phyloP scores from a whole-genome alignment of 2,113 vertebrate species.

The Peromyscus maniculatus region DNA sequence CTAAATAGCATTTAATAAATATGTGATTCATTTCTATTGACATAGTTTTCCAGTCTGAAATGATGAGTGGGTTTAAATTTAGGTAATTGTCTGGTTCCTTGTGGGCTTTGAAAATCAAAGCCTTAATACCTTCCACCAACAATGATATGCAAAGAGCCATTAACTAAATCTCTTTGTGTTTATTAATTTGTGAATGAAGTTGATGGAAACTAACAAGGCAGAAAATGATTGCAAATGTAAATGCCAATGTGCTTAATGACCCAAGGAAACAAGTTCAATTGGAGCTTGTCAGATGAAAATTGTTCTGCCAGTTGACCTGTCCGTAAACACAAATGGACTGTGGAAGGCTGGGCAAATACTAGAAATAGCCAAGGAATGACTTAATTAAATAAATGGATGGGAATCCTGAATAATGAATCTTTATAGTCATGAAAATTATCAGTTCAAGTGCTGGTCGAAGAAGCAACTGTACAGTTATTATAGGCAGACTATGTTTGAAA shows the following conservation, averaged over 20 bases:
- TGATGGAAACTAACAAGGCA: conserved; percentile 79
- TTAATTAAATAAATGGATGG: conserved; percentile 28
- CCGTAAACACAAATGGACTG: neutral
- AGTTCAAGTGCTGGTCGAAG: neutral
- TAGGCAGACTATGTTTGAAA: neutral
- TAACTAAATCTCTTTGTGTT: conserved; percentile 61
- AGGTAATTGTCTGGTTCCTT: neutral
- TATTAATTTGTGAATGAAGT: conserved; percentile 68
- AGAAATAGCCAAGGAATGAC: neutral
- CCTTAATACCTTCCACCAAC: neutral
- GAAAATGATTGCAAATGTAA: conserved; percentile 77
- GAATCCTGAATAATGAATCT: conserved; percentile 34
- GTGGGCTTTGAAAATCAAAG: neutral
- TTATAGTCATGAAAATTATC: neutral
- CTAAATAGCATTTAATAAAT: neutral
- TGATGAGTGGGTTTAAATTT: neutral
- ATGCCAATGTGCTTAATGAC: conserved; percentile 70
- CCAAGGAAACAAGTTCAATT: conserved; percentile 64
- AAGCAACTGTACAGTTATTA: neutral
- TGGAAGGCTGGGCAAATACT: neutral
- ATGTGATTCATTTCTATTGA: neutral
- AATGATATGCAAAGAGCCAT: conserved; percentile 36
- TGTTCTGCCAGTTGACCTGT: conserved; percentile 39
- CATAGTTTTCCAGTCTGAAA: conserved; percentile 16
- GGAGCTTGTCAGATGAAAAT: conserved; percentile 58